Base-by-base conservation (phyloP, 2,888 invertebrate species). In the Xestia xanthographa region DNA sequence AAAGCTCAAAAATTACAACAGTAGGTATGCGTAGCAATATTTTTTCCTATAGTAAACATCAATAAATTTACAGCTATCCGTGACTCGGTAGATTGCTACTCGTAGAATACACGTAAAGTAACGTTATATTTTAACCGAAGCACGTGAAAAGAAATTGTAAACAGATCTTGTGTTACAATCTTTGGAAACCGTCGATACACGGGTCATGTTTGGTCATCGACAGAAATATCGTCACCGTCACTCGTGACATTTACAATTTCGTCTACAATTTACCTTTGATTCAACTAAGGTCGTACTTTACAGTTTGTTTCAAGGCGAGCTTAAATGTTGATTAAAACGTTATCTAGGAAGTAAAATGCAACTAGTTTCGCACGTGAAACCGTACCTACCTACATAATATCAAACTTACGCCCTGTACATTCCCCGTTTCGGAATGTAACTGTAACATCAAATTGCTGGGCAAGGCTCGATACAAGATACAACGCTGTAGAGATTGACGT, bases 371-470 rank as follows among this genome's bases (percentile, higher is more conserved):
- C 63, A 71, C 53, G 41, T 70, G 74, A 76, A 72, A 72, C 63
- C 80, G 60, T 80, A 75, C 71, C 78, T 72, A 81, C 72, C n/a
- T n/a, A n/a, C n/a, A n/a, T n/a, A n/a, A 81, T 75, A 81, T 75
- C 66, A 79, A 79, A 75, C 63, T 34, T 67, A 74, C 38, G 41
- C 67, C 9, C 56, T 62, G 65, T 75, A 77, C 75, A 84, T 86
- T 82, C 70, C 86, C 85, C 85, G 88, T 90, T 90, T 89, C 82
- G 86, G 87, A 90, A 89, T 89, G 87, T 94, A 94, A 94, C 94
- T 92, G 94, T 94, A 92, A 90, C 85, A 82, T 88, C 77, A 92
- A 92, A 92, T 93, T 91, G 87, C 91, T 90, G 91, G 90, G 92
- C 88, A 85, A 88, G 82, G 72, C 83, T 86, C 86, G 86, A 87